Evolutionary conservation across 2,113 vertebrate species (phyloP), one percentile per base, ranked within the genome.

Genomic region (Centropus unirufus): DNA sequence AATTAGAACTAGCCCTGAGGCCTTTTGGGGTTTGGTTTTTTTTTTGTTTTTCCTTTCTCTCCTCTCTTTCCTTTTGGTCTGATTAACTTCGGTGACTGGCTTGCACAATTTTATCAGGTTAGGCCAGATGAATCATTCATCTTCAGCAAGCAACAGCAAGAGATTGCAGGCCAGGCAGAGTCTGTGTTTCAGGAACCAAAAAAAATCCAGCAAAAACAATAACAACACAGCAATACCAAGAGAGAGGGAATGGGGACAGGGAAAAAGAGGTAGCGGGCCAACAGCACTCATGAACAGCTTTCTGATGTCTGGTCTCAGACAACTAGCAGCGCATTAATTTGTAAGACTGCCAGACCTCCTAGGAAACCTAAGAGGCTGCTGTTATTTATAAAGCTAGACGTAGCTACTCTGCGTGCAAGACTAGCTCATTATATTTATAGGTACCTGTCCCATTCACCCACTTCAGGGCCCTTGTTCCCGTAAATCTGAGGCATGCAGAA

Each of bases 31-130:
- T 92, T 93, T 84, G 87, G 87, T 5, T 82, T 95, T 93, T 92
- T 5, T 82, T 95, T 93, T 93, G 80, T 74, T 96, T 94, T 77
- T 63, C 47, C n/a, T 39, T 90, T 89, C 76, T 32, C 61, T 74
- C 73, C 11, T 61, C 57, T 84, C 75, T 88, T 88, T 66, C 61
- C 34, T 88, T 86, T 92, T 83, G 73, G 83, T 81, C 89, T 86
- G 83, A 90, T 91, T 93, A 95, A 78, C 52, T 91, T 64, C n/a
- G 69, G 89, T 70, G 91, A 70, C 72, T 46, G 40, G 40, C 68
- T 97, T 95, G 86, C 95, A 92, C 86, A 94, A 91, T 89, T 94
- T 84, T 87, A 96, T 92, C 96, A 97, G 89, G 76, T 89, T 81
- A 80, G 47, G 52, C 44, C 73, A 57, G 57, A 92, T 96, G 95